These are phyloP conservation scores for Xenus cinereus DNA, from an alignment of 2,113 vertebrate genomes.

Conservation along the genomic window DNA sequence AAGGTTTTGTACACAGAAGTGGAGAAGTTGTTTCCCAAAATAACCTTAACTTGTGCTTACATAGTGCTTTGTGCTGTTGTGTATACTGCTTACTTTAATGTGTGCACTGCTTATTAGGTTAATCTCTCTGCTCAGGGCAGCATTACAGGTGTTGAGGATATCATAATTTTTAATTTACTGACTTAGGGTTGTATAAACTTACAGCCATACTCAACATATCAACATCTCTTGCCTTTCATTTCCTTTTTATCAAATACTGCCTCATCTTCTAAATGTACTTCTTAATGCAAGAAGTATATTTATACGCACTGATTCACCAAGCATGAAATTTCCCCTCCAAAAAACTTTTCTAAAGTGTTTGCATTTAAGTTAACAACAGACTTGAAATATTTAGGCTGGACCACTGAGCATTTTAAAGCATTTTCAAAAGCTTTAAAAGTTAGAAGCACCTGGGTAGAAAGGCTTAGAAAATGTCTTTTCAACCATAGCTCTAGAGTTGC, in stretches of 20 bases:
- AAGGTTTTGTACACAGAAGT: not conserved
- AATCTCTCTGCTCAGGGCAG: not conserved
- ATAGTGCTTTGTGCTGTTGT: not conserved
- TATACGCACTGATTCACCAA: not conserved
- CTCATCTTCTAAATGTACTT: not conserved
- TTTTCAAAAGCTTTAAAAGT: conserved; percentile 13
- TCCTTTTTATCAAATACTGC: not conserved
- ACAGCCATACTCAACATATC: not conserved
- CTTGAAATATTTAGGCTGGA: not conserved
- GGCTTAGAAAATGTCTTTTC: conserved; percentile 1
- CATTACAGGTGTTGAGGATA: not conserved
- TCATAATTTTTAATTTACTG: not conserved
- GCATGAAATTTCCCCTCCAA: not conserved
- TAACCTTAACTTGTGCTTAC: not conserved
- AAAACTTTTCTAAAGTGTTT: not conserved
- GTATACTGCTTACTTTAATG: not conserved
- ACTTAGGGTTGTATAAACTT: not conserved
- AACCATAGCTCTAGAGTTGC: conserved; percentile 24
- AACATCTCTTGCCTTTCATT: not conserved
- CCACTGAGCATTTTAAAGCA: not conserved
- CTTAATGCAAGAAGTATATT: not conserved
- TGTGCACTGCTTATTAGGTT: not conserved
- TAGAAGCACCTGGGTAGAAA: not conserved
- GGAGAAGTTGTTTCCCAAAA: not conserved
- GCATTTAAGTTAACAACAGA: not conserved